Evolutionary conservation across 2,888 invertebrate species (phyloP).

Genomic region (Tipula unca): DNA sequence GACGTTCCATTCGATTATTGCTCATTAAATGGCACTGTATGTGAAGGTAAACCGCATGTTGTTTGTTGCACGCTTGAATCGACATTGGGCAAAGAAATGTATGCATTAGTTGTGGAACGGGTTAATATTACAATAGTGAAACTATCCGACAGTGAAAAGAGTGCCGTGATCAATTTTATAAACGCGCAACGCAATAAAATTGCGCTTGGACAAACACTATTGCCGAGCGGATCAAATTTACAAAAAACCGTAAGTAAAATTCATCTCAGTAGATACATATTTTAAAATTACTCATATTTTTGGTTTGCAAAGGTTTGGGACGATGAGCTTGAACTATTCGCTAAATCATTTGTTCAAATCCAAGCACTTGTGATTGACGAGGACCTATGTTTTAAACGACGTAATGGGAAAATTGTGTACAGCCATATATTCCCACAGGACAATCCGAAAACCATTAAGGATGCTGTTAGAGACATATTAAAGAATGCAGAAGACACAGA

Average conservation of each 20-base stretch:
- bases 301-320: background rate
- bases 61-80: background rate
- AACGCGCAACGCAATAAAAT: background rate
- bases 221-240: background rate
- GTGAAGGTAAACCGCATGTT: background rate
- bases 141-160: background rate
- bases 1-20: background rate
- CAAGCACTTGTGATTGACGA: background rate
- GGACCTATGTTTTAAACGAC: background rate
- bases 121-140: background rate
- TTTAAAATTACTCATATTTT: background rate
- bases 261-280: too few species aligned
- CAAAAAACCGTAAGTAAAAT: background rate
- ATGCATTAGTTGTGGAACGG: background rate
- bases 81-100: background rate
- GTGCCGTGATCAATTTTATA: background rate
- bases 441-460: background rate
- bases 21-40: background rate
- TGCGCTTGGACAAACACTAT: background rate
- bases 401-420: background rate
- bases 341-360: background rate
- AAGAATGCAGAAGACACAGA: too few species aligned
- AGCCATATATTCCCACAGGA: background rate
- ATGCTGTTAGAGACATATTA: background rate
- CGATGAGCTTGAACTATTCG: background rate